These are phyloP conservation scores for Pteromalus puparum DNA, from an alignment of 1,140 invertebrate species.

Conservation along the genomic window DNA sequence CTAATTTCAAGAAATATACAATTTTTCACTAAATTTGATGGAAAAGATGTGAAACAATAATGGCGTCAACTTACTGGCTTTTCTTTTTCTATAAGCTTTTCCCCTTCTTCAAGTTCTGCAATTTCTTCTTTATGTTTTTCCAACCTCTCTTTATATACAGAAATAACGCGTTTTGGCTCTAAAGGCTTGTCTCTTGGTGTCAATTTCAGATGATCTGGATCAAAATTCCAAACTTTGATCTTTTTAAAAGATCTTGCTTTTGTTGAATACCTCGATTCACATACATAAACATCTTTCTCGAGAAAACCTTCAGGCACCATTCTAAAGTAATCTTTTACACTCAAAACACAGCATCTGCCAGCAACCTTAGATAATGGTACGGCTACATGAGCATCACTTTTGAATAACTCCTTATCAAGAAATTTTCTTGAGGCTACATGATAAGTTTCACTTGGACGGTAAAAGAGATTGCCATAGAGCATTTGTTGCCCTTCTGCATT, in stretches of 20 bases:
- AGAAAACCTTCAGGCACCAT: conserved; percentile 89
- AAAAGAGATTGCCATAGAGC: conserved; percentile 87
- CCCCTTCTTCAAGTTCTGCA: conserved; percentile 88
- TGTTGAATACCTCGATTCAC: conserved; percentile 95
- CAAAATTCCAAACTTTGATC: conserved; percentile 92
- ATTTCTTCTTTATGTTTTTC: conserved; percentile 94
- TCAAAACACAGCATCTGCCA: conserved; percentile 96
- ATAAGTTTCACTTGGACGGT: conserved; percentile 93
- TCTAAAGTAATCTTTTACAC: conserved; percentile 96
- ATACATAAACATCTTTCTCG: conserved; percentile 97
- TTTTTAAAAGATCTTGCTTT: conserved; percentile 93
- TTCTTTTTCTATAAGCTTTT: conserved; percentile 86
- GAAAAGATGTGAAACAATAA: no score
- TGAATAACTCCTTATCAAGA: conserved; percentile 96
- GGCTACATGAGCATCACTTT: conserved; percentile 91
- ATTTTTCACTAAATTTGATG: no score
- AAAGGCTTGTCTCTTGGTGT: conserved; percentile 83
- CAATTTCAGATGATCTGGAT: conserved; percentile 81
- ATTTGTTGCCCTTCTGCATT: conserved; percentile 90
- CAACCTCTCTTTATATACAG: conserved; percentile 93
- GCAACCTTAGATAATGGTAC: conserved; percentile 90
- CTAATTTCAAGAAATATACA: not conserved
- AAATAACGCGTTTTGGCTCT: conserved; percentile 91
- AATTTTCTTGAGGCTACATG: conserved; percentile 97
- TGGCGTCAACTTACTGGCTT: conserved; percentile 79